Evolutionary conservation across 1,140 invertebrate genomes (phyloP), one percentile per base, ranked within the genome.

Genomic region (Saccostrea glomerata): DNA sequence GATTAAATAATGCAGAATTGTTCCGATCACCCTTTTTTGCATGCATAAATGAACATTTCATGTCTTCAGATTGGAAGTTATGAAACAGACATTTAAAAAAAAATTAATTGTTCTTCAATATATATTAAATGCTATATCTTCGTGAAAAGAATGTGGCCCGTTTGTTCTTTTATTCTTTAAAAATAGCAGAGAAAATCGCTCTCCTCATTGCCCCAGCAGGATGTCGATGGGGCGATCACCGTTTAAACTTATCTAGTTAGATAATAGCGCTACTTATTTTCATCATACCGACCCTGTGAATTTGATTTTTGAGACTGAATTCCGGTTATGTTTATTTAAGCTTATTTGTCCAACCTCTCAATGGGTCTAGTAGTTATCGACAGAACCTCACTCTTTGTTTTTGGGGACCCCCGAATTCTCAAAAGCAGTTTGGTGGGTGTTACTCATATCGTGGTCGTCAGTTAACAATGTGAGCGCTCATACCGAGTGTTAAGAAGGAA

Each of bases 281-380:
- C 70, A 13, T 25, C 25, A 9, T 30, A 11, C 25, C 6, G 70
- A 47, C 47, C 47, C 5, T 77, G 12, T 77, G 70, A 77, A 23
- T 77, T 77, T 77, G 70, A 77, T 77, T 77, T 77, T 77, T 77
- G 25, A 77, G 7, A 77, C 23, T 77, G 30, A 77, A 77, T 77
- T 77, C 70, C 70, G 12, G 30, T 23, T 77, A 13, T 30, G 70
- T 77, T 77, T 77, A 77, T 25, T 30, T 77, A 77, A 15, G 15
- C 23, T 25, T 77, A 25, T 77, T 77, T 77, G 25, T 25, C 25
- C 15, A 77, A 77, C 25, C 70, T 77, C 30, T 77, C 70, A 77
- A 30, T 77, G 23, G 70, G 70, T 77, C 70, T 77, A 36, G 70
- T 77, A 77, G 70, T 25, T 30, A 36, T 23, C 13, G 70, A 77